These are phyloP conservation scores for Ryuthela nishihirai DNA, from an alignment of 2,888 invertebrate genomes.

Conservation along the genomic window DNA sequence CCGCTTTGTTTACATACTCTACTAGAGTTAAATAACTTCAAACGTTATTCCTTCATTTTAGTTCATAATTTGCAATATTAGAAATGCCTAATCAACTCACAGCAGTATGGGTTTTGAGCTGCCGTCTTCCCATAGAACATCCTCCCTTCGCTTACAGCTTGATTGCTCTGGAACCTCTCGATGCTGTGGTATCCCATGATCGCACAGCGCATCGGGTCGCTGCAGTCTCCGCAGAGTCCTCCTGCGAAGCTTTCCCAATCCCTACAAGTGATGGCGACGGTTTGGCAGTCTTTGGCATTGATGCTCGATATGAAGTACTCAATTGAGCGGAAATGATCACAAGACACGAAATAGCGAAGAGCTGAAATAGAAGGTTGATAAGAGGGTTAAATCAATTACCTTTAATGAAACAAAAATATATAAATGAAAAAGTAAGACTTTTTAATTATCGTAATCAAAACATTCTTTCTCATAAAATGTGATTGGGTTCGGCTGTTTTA, in stretches of 20 bases:
- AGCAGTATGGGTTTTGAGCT: constrained; percentile 19
- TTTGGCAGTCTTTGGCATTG: constrained; percentile 1
- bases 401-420: no score
- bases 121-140: constrained; percentile 16
- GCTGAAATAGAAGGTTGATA: not conserved
- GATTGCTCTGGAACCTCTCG: not conserved
- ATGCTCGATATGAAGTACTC: constrained; percentile 49
- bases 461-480: no score
- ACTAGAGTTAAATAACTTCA: no score
- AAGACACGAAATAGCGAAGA: constrained; percentile 21
- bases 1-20: no score
- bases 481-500: no score
- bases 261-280: constrained; percentile 14
- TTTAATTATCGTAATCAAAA: no score
- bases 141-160: not conserved
- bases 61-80: no score
- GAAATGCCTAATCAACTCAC: no score
- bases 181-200: constrained; percentile 25
- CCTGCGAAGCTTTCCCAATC: constrained; percentile 28
- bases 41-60: no score
- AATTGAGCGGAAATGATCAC: constrained; percentile 24
- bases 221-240: constrained; percentile 22
- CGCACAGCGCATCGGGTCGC: constrained; percentile 8
- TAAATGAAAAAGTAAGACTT: no score
- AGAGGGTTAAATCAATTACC: no score